phyloP scores from a whole-genome alignment of 2,888 invertebrate genomes.

The Megamerina dolium region DNA sequence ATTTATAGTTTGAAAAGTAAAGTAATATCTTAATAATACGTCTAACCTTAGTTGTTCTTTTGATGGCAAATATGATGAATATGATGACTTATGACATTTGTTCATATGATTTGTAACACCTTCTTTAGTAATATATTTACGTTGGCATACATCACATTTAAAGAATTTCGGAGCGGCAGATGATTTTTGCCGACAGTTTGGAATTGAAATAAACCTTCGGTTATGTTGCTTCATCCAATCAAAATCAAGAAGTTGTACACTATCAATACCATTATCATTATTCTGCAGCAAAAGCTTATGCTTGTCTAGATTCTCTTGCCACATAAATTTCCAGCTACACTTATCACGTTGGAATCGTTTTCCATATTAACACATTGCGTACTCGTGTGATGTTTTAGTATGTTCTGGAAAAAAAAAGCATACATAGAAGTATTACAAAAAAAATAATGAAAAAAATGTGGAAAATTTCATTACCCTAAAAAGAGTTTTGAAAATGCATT shows the following conservation, averaged over 20 bases:
- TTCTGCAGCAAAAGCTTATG: too few relatives aligned
- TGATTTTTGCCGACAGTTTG: conserved; percentile 5
- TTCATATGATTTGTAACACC: conserved; percentile 39
- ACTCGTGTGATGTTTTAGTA: conserved; percentile 53
- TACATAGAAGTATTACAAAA: too few relatives aligned
- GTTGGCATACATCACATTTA: conserved; percentile 37
- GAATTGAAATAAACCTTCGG: too few relatives aligned
- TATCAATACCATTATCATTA: too few relatives aligned
- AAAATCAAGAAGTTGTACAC: conserved; percentile 24
- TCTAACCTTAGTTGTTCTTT: too few relatives aligned
- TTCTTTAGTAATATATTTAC: conserved; percentile 44
- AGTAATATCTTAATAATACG: too few relatives aligned
- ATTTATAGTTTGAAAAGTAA: too few relatives aligned
- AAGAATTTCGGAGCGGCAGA: conserved; percentile 24
- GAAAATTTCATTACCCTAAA: too few relatives aligned
- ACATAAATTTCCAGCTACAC: conserved; percentile 44
- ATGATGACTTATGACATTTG: too few relatives aligned
- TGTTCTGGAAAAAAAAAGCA: conserved; percentile 47
- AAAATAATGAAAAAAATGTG: too few relatives aligned
- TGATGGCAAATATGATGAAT: too few relatives aligned
- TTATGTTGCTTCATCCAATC: too few relatives aligned
- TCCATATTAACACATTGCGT: conserved; percentile 41
- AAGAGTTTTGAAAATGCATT: conserved; percentile 54
- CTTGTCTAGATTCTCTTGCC: conserved; percentile 39
- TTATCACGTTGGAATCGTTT: conserved; percentile 35